Evolutionary conservation across 37 sponge, comb jelly and placozoan genomes (phyloP).

Genomic region (Cliona cf. orientalis): DNA sequence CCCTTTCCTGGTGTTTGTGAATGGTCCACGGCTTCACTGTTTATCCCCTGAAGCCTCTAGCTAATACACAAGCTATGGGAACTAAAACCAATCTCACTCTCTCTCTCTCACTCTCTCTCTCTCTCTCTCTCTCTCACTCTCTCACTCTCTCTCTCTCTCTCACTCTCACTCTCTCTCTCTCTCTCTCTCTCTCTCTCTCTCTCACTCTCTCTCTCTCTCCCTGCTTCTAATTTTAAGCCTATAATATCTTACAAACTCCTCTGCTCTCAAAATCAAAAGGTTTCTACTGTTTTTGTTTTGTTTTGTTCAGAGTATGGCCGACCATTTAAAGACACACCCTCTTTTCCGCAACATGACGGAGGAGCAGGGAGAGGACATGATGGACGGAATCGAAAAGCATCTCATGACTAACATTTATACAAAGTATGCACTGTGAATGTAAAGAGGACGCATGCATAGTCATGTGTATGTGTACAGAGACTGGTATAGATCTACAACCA

Average conservation of each 20-base stretch:
- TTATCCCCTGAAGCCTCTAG: no score
- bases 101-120: background rate
- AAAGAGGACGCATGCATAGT: no score
- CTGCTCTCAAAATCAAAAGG: background rate
- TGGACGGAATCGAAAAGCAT: constrained; percentile 82
- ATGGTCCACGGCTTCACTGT: no score
- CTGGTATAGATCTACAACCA: no score
- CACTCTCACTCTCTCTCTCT: background rate
- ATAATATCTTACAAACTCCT: background rate
- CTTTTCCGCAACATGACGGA: constrained; percentile 58
- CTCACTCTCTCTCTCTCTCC: background rate
- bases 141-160: no score
- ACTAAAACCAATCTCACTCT: no score
- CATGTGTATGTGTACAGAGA: no score
- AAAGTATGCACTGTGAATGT: constrained; percentile 40
- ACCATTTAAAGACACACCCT: constrained; percentile 42
- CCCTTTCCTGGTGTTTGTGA: no score
- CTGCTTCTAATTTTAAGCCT: no score
- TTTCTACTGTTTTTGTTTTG: background rate
- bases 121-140: no score
- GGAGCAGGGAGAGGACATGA: constrained; percentile 65
- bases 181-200: no score
- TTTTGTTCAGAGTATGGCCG: constrained; percentile 24
- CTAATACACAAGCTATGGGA: no score
- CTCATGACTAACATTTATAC: constrained; percentile 64